Evolutionary conservation across 2,888 invertebrate species (phyloP).

Genomic region (Nasonovia ribisnigri): DNA sequence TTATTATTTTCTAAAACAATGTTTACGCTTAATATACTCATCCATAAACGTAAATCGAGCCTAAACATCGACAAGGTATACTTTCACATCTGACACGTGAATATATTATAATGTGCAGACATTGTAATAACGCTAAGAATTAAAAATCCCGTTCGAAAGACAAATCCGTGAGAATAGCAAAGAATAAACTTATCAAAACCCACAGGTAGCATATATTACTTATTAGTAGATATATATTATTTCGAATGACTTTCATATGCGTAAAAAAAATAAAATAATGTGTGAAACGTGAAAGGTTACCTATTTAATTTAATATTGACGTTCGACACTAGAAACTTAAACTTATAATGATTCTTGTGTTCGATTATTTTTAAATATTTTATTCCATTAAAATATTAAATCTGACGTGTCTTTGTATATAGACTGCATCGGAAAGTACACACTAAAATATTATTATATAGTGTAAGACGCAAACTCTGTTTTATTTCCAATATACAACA

Average conservation of each 20-base stretch:
- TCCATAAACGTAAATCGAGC: slow-evolving; percentile 22
- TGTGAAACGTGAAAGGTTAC: slow-evolving; percentile 42
- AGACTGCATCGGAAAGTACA: neutral
- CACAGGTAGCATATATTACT: neutral
- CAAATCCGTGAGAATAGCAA: slow-evolving; percentile 6
- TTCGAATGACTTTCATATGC: slow-evolving; percentile 1
- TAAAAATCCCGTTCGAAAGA: neutral
- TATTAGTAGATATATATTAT: slow-evolving; percentile 17
- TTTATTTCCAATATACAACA: neutral
- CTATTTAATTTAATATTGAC: slow-evolving; percentile 35
- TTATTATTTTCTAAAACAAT: slow-evolving; percentile 15
- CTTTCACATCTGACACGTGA: slow-evolving; percentile 39
- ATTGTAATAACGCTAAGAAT: neutral
- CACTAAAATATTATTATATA: neutral
- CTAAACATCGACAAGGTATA: slow-evolving; percentile 1
- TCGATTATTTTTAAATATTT: slow-evolving; percentile 17
- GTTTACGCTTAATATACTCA: neutral
- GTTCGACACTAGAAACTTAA: slow-evolving; percentile 4
- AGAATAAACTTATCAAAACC: slow-evolving; percentile 17
- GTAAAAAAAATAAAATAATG: neutral
- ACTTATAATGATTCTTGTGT: neutral
- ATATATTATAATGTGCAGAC: neutral
- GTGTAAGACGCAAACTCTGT: neutral
- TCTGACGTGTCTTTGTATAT: neutral
- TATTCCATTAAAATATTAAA: slow-evolving; percentile 40